These are phyloP conservation scores for Pseudoips prasinana DNA, from an alignment of 2,888 invertebrate genomes.

Conservation along the genomic window DNA sequence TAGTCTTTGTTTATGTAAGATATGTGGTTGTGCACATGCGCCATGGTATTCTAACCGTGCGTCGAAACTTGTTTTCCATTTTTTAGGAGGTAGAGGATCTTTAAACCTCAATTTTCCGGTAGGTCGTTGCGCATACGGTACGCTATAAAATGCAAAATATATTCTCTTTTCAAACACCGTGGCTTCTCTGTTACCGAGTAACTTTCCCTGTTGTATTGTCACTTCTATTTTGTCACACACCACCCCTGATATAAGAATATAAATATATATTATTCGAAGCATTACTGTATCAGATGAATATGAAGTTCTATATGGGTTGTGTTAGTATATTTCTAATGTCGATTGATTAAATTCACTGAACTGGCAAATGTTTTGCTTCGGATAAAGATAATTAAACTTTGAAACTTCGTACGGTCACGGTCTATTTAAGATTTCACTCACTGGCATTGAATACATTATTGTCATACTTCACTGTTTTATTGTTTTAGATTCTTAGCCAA, in stretches of 20 bases:
- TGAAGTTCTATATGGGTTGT: not conserved
- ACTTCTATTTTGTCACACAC: constrained; percentile 40
- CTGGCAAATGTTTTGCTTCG: constrained; percentile 42
- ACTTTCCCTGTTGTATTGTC: constrained; percentile 51
- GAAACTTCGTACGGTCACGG: too few relatives aligned
- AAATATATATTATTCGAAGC: not conserved
- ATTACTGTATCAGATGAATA: not conserved
- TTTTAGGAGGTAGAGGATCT: constrained; percentile 50
- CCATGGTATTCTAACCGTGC: constrained; percentile 73
- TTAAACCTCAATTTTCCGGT: constrained; percentile 60
- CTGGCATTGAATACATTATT: too few relatives aligned
- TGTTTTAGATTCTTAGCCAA: constrained; percentile 68
- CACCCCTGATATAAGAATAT: not conserved
- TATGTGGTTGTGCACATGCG: constrained; percentile 84
- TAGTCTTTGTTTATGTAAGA: constrained; percentile 54
- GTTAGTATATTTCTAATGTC: constrained; percentile 12
- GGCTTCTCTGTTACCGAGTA: constrained; percentile 47
- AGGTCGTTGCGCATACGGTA: constrained; percentile 67
- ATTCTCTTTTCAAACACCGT: constrained; percentile 51
- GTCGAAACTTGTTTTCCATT: constrained; percentile 80
- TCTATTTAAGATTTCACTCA: too few relatives aligned
- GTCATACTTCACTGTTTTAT: not conserved
- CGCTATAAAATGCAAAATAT: constrained; percentile 65
- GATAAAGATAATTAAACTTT: constrained; percentile 7
- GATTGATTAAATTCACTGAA: constrained; percentile 37